Conservation (phyloP, 30 jellyfish, hydroid and myxozoan genomes). For the Thelohanellus kitauei region DNA sequence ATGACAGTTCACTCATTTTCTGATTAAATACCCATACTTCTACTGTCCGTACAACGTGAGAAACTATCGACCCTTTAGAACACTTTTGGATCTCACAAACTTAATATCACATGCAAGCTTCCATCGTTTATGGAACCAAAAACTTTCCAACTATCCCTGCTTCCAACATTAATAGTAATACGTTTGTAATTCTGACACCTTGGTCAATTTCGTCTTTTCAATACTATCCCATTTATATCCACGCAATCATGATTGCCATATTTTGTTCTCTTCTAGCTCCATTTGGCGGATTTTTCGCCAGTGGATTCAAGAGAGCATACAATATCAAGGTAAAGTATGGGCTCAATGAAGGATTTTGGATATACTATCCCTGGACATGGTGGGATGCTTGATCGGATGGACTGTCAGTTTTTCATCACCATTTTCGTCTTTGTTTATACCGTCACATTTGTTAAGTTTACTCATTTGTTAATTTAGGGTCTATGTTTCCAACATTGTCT, state of each 20-base stretch:
- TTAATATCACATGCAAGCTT: not conserved
- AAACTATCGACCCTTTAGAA: not conserved
- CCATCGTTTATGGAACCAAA: not conserved
- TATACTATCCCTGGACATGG: constrained; percentile 97
- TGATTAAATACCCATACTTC: constrained; percentile 34
- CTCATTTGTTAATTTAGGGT: too few relatives aligned
- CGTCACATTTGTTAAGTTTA: constrained; percentile 60
- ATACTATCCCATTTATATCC: constrained; percentile 53
- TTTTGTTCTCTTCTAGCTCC: constrained; percentile 74
- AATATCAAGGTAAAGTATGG: constrained; percentile 28
- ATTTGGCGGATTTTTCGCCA: constrained; percentile 92
- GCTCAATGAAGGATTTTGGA: constrained; percentile 31
- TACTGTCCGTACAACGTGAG: constrained; percentile 60
- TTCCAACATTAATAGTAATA: too few relatives aligned
- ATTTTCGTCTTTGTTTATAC: constrained; percentile 49
- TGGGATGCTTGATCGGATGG: constrained; percentile 75
- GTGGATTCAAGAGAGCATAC: constrained; percentile 88
- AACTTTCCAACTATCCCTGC: too few relatives aligned
- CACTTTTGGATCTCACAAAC: not conserved
- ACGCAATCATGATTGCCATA: constrained; percentile 45
- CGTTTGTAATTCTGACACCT: too few relatives aligned
- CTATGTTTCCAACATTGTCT: too few relatives aligned
- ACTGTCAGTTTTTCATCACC: constrained; percentile 67
- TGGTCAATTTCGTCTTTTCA: not conserved
- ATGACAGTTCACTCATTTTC: constrained; percentile 31